Percentiles rank a stretch among this genome's conserved stretches.
Conservation (phyloP, 2,113 vertebrate genomes). For the Phaethornis superciliosus region DNA sequence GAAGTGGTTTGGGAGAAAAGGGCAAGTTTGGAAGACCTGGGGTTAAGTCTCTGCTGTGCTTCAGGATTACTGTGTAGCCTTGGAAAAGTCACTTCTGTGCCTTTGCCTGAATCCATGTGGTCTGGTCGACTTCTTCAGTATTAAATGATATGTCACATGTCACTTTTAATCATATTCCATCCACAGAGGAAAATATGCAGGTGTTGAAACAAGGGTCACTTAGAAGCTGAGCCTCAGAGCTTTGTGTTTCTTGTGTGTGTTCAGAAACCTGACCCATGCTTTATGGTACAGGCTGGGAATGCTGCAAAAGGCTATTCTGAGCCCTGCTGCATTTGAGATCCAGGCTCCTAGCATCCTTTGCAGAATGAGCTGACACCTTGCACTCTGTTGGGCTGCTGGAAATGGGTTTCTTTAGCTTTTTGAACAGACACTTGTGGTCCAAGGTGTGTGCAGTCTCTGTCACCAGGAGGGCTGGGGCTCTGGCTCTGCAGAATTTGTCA, state of each 20-base stretch:
- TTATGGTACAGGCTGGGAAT: conserved; percentile 13
- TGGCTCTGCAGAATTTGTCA: background rate
- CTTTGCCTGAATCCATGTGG: background rate
- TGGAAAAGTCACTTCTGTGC: background rate
- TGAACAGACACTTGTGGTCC: background rate
- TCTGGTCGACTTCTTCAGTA: background rate
- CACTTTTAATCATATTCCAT: background rate
- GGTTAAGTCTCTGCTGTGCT: background rate
- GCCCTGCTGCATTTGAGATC: conserved; percentile 16
- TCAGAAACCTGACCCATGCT: background rate
- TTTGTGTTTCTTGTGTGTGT: background rate
- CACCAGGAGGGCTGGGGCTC: background rate
- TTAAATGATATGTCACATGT: background rate
- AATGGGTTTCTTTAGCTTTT: background rate
- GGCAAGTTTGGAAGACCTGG: background rate
- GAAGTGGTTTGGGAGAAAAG: background rate
- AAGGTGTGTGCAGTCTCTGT: background rate
- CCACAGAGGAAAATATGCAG: background rate
- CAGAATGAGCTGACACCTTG: background rate
- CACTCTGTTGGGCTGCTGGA: background rate
- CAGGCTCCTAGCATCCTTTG: background rate
- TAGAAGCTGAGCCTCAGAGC: background rate
- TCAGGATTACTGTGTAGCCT: background rate
- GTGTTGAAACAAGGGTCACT: conserved; percentile 12
- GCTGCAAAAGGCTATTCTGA: conserved; percentile 13